Percentiles rank a stretch among this genome's conserved stretches.
phyloP scores from a whole-genome alignment of 2,797 vertebrate genomes.

The Diceros bicornis region DNA sequence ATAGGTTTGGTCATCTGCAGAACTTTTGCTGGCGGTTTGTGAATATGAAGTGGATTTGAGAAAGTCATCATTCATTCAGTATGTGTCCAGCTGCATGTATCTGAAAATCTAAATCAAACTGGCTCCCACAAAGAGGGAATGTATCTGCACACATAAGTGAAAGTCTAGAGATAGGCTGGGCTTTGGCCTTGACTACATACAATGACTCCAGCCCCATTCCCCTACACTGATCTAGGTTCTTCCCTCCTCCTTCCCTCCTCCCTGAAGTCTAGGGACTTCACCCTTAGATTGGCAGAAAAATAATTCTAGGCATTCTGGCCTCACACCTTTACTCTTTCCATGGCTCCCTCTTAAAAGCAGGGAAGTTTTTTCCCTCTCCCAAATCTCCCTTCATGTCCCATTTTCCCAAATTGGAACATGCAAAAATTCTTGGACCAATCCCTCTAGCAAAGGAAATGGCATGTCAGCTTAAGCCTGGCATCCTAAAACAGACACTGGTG shows the following conservation, averaged over 20 bases:
- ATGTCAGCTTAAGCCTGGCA: not conserved
- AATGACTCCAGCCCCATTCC: not conserved
- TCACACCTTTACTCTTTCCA: not conserved
- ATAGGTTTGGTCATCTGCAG: not conserved
- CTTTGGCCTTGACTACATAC: not conserved
- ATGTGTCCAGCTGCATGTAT: not conserved
- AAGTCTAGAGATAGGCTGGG: not conserved
- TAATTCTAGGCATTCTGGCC: not conserved
- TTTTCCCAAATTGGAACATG: not conserved
- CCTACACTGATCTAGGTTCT: not conserved
- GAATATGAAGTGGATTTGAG: constrained; percentile 35
- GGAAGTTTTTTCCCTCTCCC: not conserved
- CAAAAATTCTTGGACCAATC: not conserved
- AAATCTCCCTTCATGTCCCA: not conserved
- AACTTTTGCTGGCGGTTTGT: constrained; percentile 26
- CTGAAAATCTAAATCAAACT: constrained; percentile 43
- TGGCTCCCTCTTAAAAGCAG: not conserved
- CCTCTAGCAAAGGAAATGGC: not conserved
- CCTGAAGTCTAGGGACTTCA: not conserved
- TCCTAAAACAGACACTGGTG: not conserved
- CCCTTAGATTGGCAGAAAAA: not conserved
- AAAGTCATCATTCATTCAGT: constrained; percentile 41
- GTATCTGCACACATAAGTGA: constrained; percentile 12
- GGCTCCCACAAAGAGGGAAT: not conserved
- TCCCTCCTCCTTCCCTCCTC: not conserved